Percentiles rank a stretch among this genome's conserved stretches.
These are phyloP conservation scores for Drosophila bocqueti DNA, from an alignment of 1,140 invertebrate genomes.

Conservation along the genomic window DNA sequence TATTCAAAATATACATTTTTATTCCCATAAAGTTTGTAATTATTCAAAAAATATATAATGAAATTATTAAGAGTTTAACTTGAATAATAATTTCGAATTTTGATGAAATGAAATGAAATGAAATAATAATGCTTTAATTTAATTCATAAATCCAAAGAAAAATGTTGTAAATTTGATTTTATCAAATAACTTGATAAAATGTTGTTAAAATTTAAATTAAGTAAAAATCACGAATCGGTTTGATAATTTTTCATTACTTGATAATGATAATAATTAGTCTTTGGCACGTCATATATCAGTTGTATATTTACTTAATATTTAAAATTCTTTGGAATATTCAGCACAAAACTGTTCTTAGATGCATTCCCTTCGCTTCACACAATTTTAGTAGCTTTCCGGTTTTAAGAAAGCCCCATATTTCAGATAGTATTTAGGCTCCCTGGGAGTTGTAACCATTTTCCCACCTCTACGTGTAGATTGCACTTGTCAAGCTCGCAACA, in stretches of 20 bases:
- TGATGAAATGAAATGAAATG: too few species aligned
- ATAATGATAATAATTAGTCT: background rate
- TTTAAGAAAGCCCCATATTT: background rate
- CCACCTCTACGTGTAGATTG: background rate
- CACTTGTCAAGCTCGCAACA: conserved; percentile 10
- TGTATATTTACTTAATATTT: background rate
- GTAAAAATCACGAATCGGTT: too few species aligned
- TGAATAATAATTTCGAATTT: background rate
- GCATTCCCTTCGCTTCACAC: background rate
- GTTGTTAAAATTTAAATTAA: too few species aligned
- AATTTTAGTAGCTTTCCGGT: background rate
- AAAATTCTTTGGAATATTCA: background rate
- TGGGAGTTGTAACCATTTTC: background rate
- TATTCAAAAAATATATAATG: background rate
- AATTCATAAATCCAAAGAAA: background rate
- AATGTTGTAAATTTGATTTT: too few species aligned
- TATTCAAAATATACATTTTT: background rate
- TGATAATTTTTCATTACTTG: too few species aligned
- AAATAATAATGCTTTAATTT: too few species aligned
- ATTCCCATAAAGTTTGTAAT: background rate
- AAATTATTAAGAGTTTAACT: background rate
- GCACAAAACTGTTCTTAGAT: too few species aligned
- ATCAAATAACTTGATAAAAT: too few species aligned
- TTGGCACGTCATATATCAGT: background rate
- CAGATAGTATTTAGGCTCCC: background rate